These are phyloP conservation scores for Anthoscopus minutus DNA, from an alignment of 2,113 vertebrate species.

Conservation along the genomic window DNA sequence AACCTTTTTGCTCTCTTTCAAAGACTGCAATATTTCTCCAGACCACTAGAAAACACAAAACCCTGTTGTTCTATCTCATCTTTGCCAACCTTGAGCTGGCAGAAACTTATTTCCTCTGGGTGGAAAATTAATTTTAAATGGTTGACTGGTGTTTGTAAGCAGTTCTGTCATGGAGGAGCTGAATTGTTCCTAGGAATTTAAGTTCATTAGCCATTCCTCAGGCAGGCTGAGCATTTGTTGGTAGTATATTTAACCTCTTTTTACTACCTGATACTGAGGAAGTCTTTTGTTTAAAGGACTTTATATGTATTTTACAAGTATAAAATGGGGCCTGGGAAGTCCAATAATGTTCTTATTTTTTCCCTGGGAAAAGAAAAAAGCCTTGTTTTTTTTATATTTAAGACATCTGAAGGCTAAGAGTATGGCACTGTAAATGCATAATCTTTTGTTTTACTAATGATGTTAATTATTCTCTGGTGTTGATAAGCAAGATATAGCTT, in stretches of 20 bases:
- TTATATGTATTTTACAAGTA: background rate
- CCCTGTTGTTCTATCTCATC: background rate
- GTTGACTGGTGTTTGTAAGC: background rate
- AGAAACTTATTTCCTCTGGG: background rate
- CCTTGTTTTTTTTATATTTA: background rate
- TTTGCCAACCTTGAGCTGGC: background rate
- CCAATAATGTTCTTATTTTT: background rate
- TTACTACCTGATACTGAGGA: background rate
- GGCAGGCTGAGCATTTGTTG: background rate
- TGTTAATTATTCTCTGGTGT: background rate
- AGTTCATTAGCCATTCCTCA: background rate
- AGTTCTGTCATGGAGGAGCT: background rate
- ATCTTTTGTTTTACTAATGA: background rate
- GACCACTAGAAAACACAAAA: background rate
- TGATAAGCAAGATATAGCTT: background rate
- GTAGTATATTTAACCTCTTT: background rate
- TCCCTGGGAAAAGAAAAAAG: background rate
- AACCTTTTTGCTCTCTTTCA: background rate
- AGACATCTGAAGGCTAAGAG: background rate
- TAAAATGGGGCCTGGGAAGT: background rate
- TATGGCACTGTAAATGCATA: background rate
- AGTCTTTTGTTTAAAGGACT: background rate
- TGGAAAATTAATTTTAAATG: background rate
- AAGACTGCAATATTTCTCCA: background rate
- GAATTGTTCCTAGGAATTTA: background rate